phyloP scores from a whole-genome alignment of 2,888 invertebrate species.

The Formica aserva region DNA sequence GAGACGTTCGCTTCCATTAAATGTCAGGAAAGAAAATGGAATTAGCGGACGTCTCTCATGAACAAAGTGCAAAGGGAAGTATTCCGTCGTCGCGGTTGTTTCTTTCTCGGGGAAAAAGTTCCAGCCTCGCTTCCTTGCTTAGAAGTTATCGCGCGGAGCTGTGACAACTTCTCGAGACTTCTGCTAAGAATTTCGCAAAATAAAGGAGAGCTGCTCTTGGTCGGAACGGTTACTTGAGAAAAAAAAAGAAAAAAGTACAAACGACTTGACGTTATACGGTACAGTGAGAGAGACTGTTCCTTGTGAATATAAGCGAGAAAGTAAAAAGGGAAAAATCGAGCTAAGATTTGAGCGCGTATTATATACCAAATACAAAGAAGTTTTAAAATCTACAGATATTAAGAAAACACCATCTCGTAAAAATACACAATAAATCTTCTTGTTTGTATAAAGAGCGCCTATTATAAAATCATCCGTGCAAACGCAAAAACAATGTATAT shows the following conservation, averaged over 20 bases:
- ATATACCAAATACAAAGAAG: neutral
- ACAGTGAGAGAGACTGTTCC: neutral
- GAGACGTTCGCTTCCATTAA: conserved; percentile 52
- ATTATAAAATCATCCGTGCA: neutral
- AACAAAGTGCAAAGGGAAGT: conserved; percentile 56
- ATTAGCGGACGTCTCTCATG: conserved; percentile 55
- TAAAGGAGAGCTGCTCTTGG: conserved; percentile 55
- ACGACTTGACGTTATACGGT: conserved; percentile 44
- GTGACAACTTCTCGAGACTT: conserved; percentile 63
- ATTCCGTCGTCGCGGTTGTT: conserved; percentile 55
- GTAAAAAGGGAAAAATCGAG: conserved; percentile 32
- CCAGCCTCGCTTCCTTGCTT: conserved; percentile 58
- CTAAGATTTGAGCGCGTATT: conserved; percentile 34
- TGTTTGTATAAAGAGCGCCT: neutral
- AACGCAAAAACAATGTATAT: neutral
- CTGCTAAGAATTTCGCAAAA: conserved; percentile 63
- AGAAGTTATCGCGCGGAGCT: conserved; percentile 59
- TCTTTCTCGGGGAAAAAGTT: conserved; percentile 55
- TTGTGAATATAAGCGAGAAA: conserved; percentile 41
- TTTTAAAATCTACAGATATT: neutral
- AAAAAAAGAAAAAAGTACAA: conserved; percentile 34
- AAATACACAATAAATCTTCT: conserved; percentile 3
- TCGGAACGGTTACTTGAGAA: conserved; percentile 46
- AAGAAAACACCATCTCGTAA: neutral
- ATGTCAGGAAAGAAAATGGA: conserved; percentile 55